Evolutionary conservation across 2,113 vertebrate species (phyloP), one percentile per base, ranked within the genome.

Genomic region (Heterotis niloticus): DNA sequence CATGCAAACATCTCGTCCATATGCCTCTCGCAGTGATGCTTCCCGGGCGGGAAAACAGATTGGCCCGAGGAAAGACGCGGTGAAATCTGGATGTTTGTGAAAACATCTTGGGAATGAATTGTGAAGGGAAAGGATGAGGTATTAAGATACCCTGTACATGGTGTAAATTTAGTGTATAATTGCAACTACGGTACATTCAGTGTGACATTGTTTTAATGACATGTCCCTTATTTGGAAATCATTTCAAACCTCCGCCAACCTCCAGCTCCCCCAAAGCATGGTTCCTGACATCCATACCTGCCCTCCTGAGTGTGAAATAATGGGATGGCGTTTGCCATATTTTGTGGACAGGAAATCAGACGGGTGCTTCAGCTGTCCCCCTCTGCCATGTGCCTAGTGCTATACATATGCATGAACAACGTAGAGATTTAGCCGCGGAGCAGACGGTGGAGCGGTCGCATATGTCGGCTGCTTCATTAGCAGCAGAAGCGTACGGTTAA

Each of bases 401-500:
- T n/a, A 62, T 51, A 56, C 51, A 70, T 56, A 78, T 68, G 76
- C 76, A 56, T 78, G 64, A 78, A 68, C 20, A 34, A 68, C 24
- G 18, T 54, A 69, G 64, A 69, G 76, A 69, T 78, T 78, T 69
- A 13, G 70, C 51, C 24, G 57, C n/a, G 24, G 20, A 24, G 52
- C 73, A 82, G 52, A 69, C 28, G 65, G 73, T 29, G 75, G 64
- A 80, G 79, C 81, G 44, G 20, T 44, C 51, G 26, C 65, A 28
- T 67, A 67, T 77, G 68, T 70, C 52, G 26, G 64, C 59, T 72
- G 77, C 83, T 87, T 91, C 78, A 83, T 90, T 92, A 90, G 87
- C 83, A 85, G 82, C 82, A 85, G 75, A 81, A 89, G 88, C 83
- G 83, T 84, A 83, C 64, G 67, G 84, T 84, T 89, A 91, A 91